A percentile compares a stretch with the other conserved stretches of the same genome.
Conservation (phyloP, 2,113 vertebrate species). For the Dipodomys stephensi region DNA sequence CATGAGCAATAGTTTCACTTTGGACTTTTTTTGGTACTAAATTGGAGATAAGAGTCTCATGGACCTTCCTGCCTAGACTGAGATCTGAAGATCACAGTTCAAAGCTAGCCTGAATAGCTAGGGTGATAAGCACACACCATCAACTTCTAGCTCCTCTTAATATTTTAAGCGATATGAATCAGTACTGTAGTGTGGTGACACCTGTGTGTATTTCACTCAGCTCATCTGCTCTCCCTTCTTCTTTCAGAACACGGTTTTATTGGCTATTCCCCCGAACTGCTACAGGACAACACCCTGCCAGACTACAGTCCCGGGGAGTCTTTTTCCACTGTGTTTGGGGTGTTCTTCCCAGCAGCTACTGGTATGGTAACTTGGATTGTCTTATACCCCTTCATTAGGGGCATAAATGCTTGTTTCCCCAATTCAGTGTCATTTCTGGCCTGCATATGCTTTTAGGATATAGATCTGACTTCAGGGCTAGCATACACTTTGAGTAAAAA, state of each 20-base stretch:
- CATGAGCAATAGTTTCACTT: too few species aligned
- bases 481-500: neutral
- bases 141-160: neutral
- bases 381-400: neutral
- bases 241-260: slow-evolving; percentile 93
- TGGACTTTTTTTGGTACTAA: too few species aligned
- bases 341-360: slow-evolving; percentile 98
- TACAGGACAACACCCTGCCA: slow-evolving; percentile 92
- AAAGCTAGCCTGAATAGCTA: too few species aligned
- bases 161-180: neutral
- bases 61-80: too few species aligned
- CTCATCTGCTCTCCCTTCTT: slow-evolving; percentile 12
- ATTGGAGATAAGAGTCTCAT: too few species aligned
- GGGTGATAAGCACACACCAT: too few species aligned
- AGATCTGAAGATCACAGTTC: too few species aligned
- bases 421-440: neutral
- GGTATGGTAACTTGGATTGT: slow-evolving; percentile 85
- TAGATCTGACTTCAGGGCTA: neutral
- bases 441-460: neutral
- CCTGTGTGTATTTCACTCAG: neutral
- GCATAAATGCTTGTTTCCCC: neutral
- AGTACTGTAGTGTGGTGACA: neutral
- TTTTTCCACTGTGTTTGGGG: slow-evolving; percentile 98
- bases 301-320: slow-evolving; percentile 94
- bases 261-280: slow-evolving; percentile 91